Evolutionary conservation across 2,888 invertebrate genomes (phyloP), one percentile per base, ranked within the genome.

Genomic region (Caenorhabditis sp.): DNA sequence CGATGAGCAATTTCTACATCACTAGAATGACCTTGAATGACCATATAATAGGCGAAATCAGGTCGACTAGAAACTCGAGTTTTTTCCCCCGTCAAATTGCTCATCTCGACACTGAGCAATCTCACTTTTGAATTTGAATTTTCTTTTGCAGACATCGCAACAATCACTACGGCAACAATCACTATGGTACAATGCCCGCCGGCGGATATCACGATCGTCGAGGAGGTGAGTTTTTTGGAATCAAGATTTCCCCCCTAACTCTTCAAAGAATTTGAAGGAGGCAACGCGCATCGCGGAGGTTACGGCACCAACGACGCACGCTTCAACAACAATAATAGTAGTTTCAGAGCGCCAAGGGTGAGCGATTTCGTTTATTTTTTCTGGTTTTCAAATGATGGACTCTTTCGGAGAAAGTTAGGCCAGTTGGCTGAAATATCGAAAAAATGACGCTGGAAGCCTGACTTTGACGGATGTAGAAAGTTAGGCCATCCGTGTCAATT

Each of bases 171-270:
- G 38, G 38, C 12, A 38, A 56, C 41, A 73, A 80, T 58, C 68
- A 80, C 14, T 83, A 83, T 49, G 74, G 69, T 44, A 83, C 82
- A 28, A 61, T 83, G 73, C 82, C 82, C n/a, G 76, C 82, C 6
- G 82, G 82, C 4, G 82, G 82, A 31, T 77, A 49, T 47, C 54
- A 81, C 10, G 76, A 69, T 54, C 69, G 64, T 49, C 54, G 72
- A 38, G 70, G 64, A 31, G 19, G 19, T 6, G 10, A 0, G n/a
- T 38, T 38, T 38, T 38, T 38, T 38, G 38, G 12, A 47, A n/a
- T n/a, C n/a, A 47, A 47, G 47, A 47, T 47, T 47, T 47, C n/a
- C n/a, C n/a, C n/a, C n/a, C n/a, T n/a, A n/a, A n/a, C n/a, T n/a
- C n/a, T n/a, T n/a, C n/a, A 12, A 73, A 73, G 73, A 61, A 63